Evolutionary conservation across 2,113 vertebrate genomes (phyloP).

Genomic region (Perca schrenkii): DNA sequence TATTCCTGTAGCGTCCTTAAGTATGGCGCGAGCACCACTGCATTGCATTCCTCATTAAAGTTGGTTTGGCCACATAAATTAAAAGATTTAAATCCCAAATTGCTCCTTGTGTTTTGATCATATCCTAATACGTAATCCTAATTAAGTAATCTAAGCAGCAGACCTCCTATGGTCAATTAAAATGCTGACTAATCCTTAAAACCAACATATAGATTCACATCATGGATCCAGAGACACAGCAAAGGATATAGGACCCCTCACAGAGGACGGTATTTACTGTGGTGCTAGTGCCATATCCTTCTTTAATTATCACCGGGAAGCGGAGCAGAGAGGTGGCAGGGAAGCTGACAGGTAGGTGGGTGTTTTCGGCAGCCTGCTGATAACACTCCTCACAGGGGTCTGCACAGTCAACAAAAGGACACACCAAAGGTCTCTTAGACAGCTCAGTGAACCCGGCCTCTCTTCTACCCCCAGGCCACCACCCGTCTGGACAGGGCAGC

Average conservation of each 20-base stretch:
- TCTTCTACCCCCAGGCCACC: conserved; percentile 13
- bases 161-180: conserved; percentile 43
- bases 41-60: conserved; percentile 36
- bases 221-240: conserved; percentile 54
- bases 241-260: conserved; percentile 28
- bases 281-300: conserved; percentile 47
- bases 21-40: background rate
- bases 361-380: conserved; percentile 57
- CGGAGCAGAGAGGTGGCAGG: conserved; percentile 32
- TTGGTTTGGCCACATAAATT: conserved; percentile 48
- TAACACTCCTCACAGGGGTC: conserved; percentile 40
- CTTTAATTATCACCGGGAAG: conserved; percentile 79
- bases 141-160: conserved; percentile 23
- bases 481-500: conserved; percentile 34
- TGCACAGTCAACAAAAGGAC: conserved; percentile 43
- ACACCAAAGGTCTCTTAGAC: conserved; percentile 64
- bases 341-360: conserved; percentile 43
- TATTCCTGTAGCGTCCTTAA: background rate
- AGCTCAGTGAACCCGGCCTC: conserved; percentile 42
- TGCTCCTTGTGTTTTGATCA: conserved; percentile 43
- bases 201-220: conserved; percentile 66
- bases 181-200: conserved; percentile 70
- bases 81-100: conserved; percentile 43
- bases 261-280: conserved; percentile 49
- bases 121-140: conserved; percentile 19